Evolutionary conservation across 1,140 invertebrate genomes (phyloP), one percentile per base, ranked within the genome.

Genomic region (Melitaea cinxia): DNA sequence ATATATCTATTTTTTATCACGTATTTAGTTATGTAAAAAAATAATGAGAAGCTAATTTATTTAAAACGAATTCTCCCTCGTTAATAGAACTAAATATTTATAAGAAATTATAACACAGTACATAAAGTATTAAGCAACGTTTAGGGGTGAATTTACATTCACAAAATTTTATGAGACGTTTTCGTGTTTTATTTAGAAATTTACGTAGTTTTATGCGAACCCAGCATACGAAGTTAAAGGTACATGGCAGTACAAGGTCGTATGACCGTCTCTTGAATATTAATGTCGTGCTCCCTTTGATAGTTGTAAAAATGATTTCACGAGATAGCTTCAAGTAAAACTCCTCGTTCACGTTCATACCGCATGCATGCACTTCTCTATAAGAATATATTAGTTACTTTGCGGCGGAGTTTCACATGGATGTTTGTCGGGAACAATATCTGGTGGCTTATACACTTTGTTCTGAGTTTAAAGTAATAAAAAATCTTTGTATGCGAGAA

Each of bases 261-360:
- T 65, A 57, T 75, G 77, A 70, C 77, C 75, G 79, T 80, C 80
- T 77, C 69, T 73, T 82, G 82, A 89, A 89, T 89, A 84, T 88
- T 86, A 86, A 89, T 85, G 78, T 65, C 68, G 77, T 75, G 62
- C 71, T 77, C 73, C 80, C 82, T 85, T 83, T 80, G 80, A 83
- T 82, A 82, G 83, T 87, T 82, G 74, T 88, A 83, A 87, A 85
- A 84, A 85, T 81, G 77, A 84, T 83, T 82, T 77, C 59, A 71
- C 66, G 39, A 85, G 68, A 76, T 76, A 78, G 70, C 62, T 74
- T 61, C 65, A 56, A 69, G 58, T 50, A 68, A 57, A 77, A 72
- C 64, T 58, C 55, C 30, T 52, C 62, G 47, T 55, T 52, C 59
- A 47, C 42, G 69, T 60, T 72, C 61, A 66, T 61, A 64, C 59